Evolutionary conservation across 2,797 vertebrate genomes (phyloP).

Genomic region (Chloroceryle inda): DNA sequence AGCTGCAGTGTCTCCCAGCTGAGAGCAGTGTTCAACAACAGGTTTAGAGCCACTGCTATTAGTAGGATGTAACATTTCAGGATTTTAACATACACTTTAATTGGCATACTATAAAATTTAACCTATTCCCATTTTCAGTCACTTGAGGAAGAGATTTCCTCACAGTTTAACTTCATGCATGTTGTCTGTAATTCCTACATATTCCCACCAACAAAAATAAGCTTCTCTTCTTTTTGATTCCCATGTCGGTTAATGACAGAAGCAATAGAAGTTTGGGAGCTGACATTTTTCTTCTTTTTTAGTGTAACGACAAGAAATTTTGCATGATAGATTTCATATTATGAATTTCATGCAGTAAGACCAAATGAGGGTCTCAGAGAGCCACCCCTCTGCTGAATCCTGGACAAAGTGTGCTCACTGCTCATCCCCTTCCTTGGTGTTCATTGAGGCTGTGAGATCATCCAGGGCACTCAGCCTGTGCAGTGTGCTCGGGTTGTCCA

Average conservation of each 20-base stretch:
- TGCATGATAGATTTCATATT: accelerated
- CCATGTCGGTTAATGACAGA: not conserved
- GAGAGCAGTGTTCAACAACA: not conserved
- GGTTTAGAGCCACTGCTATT: not conserved
- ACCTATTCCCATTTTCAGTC: not conserved
- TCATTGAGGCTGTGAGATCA: accelerated
- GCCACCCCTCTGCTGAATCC: not conserved
- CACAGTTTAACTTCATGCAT: not conserved
- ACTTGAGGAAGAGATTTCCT: not conserved
- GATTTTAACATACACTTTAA: not conserved
- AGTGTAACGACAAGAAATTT: not conserved
- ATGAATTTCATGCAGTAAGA: not conserved
- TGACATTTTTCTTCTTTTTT: not conserved
- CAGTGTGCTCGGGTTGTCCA: accelerated
- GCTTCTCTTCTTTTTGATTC: not conserved
- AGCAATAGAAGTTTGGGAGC: not conserved
- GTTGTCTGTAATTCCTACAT: not conserved
- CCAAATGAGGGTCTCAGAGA: accelerated
- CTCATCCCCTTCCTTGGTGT: not conserved
- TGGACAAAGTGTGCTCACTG: accelerated
- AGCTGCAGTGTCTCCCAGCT: not conserved
- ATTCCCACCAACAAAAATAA: not conserved
- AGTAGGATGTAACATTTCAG: not conserved
- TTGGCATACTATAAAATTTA: not conserved
- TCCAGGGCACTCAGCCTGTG: not conserved